Percentiles rank a stretch among this genome's conserved stretches.
phyloP scores from a whole-genome alignment of 2,888 invertebrate genomes.

The Parnassius smintheus region DNA sequence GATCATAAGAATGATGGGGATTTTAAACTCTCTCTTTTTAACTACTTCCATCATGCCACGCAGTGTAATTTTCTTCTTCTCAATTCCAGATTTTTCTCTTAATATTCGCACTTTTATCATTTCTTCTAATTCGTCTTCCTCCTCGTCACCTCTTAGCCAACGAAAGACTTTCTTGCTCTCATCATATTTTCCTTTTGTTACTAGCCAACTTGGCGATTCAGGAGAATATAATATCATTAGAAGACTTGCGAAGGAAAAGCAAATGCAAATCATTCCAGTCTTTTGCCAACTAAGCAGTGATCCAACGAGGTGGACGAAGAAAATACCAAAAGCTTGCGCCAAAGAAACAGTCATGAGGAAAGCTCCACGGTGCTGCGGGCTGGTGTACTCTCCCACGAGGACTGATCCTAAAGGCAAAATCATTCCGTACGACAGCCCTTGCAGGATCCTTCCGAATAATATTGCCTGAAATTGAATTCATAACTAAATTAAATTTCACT shows the following conservation, averaged over 20 bases:
- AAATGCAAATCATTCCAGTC: conserved; percentile 70
- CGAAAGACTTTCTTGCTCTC: conserved; percentile 77
- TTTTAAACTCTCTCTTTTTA: conserved; percentile 69
- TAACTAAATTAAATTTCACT: neutral
- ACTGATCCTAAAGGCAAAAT: conserved; percentile 68
- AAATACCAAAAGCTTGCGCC: conserved; percentile 80
- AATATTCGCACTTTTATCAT: conserved; percentile 49
- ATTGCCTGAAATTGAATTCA: conserved; percentile 44
- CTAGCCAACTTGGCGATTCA: conserved; percentile 84
- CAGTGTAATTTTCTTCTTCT: conserved; percentile 31
- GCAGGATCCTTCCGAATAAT: conserved; percentile 50
- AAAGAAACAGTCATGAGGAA: conserved; percentile 80
- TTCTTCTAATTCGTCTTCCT: conserved; percentile 56
- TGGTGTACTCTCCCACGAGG: conserved; percentile 76
- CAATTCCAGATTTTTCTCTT: conserved; percentile 34
- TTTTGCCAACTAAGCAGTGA: conserved; percentile 78
- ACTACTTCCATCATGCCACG: conserved; percentile 37
- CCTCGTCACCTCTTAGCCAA: conserved; percentile 77
- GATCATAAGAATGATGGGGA: conserved; percentile 79
- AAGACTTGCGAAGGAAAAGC: conserved; percentile 68
- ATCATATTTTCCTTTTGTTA: conserved; percentile 71
- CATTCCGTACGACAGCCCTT: conserved; percentile 75
- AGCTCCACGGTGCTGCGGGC: conserved; percentile 81
- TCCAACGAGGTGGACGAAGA: conserved; percentile 82
- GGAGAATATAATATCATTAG: conserved; percentile 62